Evolutionary conservation across 2,113 vertebrate genomes (phyloP), one percentile per base, ranked within the genome.

Genomic region (Calidris pugnax): DNA sequence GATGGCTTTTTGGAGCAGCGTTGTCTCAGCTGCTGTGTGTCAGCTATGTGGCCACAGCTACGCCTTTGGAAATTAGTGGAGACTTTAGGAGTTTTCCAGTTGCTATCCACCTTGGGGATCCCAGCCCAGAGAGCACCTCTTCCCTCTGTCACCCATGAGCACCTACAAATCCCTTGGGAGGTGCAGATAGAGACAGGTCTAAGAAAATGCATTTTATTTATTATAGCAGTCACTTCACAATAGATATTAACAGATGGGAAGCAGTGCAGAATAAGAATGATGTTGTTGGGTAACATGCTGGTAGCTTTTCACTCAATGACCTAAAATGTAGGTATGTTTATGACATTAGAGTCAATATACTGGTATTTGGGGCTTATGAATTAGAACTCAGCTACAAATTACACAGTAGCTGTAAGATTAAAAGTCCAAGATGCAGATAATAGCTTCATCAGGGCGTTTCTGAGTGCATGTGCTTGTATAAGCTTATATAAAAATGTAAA

Each of bases 231-330:
- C 73, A 63, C 43, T 19, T 92, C 88, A 81, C 82, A 93, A 51
- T 41, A 89, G 51, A 86, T 75, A 94, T 60, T 93, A 86, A 68
- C 66, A 95, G 73, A 87, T 81, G 80, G 64, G 30, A 90, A 92
- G 62, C 48, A 78, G 27, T 30, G 19, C 33, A 78, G 68, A 85
- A 60, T 41, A 48, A 90, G 86, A 96, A 67, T 56, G 51, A 35
- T 56, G 35, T 77, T 4, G 0, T 1, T 74, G 66, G 43, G 22
- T 88, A 56, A 89, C 43, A 87, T 53, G 60, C 48, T 80, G 48
- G 73, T 75, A 74, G 64, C 39, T 94, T 95, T 93, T 90, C 27
- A 37, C 33, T 78, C 2, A 1, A 27, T 81, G 92, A 90, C 93
- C 73, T 63, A 51, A 94, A 92, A 72, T 64, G 56, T 7, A 93